Evolutionary conservation across 2,797 vertebrate species (phyloP).

Genomic region (Todus mexicanus): DNA sequence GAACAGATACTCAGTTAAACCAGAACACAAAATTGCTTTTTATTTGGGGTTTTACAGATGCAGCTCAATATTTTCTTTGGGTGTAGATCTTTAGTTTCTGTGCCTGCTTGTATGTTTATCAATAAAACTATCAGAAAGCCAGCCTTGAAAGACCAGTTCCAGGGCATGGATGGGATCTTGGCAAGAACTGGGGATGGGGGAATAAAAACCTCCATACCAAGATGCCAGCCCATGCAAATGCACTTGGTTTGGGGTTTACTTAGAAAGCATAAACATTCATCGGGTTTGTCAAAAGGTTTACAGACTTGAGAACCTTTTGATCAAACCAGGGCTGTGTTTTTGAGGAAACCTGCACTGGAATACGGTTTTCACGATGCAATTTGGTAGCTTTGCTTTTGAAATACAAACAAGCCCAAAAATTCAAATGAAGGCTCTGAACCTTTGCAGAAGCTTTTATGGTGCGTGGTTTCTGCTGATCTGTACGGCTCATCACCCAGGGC

Average conservation of each 20-base stretch:
- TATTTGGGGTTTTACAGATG: neutral
- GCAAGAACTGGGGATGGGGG: neutral
- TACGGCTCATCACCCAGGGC: neutral
- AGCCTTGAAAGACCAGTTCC: neutral
- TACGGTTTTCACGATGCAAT: constrained; percentile 4
- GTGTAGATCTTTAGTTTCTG: neutral
- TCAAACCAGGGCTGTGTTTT: constrained; percentile 26
- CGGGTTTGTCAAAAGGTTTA: constrained; percentile 11
- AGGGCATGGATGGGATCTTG: neutral
- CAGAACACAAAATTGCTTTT: neutral
- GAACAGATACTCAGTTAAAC: neutral
- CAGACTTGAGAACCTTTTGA: constrained; percentile 47
- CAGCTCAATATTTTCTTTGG: neutral
- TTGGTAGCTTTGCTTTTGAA: constrained; percentile 37
- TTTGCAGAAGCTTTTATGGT: neutral
- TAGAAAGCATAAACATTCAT: neutral
- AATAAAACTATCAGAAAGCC: neutral
- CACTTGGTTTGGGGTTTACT: neutral
- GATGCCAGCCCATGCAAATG: neutral
- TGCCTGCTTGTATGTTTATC: neutral
- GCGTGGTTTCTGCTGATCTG: neutral
- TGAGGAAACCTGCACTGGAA: constrained; percentile 12
- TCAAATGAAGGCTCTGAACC: constrained; percentile 2
- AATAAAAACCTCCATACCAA: neutral
- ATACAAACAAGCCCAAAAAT: constrained; percentile 28